These are phyloP conservation scores for Unio delphinus DNA, from an alignment of 2,888 invertebrate genomes.

Conservation along the genomic window DNA sequence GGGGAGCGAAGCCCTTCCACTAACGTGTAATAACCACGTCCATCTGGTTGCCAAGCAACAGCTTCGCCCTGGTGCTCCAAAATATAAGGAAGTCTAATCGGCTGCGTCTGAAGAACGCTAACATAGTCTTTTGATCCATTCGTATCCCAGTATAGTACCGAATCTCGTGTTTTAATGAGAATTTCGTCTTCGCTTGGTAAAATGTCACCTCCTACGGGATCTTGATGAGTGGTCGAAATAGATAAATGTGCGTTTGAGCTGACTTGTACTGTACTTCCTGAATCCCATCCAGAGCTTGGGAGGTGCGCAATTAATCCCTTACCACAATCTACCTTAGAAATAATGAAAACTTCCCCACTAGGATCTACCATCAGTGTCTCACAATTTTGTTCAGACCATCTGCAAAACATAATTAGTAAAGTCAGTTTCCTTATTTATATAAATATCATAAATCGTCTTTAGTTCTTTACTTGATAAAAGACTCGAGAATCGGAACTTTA, in stretches of 20 bases:
- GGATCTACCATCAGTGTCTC: conserved; percentile 36
- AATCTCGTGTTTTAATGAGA: not conserved
- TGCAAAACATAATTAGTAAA: conserved; percentile 1
- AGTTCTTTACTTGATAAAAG: not conserved
- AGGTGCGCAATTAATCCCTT: conserved; percentile 21
- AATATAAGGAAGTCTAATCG: conserved; percentile 8
- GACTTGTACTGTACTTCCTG: conserved; percentile 3
- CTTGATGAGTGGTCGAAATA: conserved; percentile 13
- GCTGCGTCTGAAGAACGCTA: conserved; percentile 4
- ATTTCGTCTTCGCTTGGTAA: conserved; percentile 25
- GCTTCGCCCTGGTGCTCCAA: conserved; percentile 10
- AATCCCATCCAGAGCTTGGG: conserved; percentile 22
- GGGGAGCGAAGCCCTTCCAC: conserved; percentile 13
- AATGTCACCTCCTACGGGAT: conserved; percentile 29
- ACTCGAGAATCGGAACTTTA: too few species aligned
- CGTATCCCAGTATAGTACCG: conserved; percentile 5
- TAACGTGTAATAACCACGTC: conserved; percentile 17
- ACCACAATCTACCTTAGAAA: conserved; percentile 24
- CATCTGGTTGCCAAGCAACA: conserved; percentile 10
- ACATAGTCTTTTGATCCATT: conserved; percentile 2
- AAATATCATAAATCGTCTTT: too few species aligned
- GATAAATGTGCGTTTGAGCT: conserved; percentile 16
- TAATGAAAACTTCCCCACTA: conserved; percentile 20
- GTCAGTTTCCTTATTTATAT: too few species aligned
- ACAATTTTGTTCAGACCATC: conserved; percentile 24